Base-by-base conservation (phyloP, 2,797 vertebrate genomes). In the Clangula hyemalis region DNA sequence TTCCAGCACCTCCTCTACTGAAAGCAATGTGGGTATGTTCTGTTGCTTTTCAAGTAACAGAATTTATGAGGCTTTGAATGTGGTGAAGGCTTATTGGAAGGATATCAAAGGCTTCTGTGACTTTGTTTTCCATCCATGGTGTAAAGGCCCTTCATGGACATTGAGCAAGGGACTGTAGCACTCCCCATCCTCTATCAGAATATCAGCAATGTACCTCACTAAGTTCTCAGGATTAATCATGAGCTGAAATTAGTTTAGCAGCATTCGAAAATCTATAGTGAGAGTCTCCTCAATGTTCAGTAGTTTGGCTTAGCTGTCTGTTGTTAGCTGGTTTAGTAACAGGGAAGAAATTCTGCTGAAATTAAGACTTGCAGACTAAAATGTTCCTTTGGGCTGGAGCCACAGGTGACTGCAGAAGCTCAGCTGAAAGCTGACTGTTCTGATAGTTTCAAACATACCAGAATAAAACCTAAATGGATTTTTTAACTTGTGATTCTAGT, bases 21-120 rank as follows among this genome's bases (percentile, higher is more conserved):
- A 92, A 83, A 89, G 85, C 39, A 58, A 15, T 43, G 47, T 11
- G 66, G 89, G 39, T 45, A 43, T 49, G 41, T 73, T 95, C 57
- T 94, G 53, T 41, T 93, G 75, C 84, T 92, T 95, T 95, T 93
- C 76, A 94, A 85, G 57, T 51, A 85, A 62, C n/a, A 69, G 77
- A 89, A 95, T 95, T 92, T 96, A 89, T 32, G 58, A 88, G 80
- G 45, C 34, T 74, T 71, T 93, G 74, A 77, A 78, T 45, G 61
- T 68, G 79, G 65, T 54, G 61, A 94, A 61, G 51, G 6, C 90
- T 90, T 90, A 73, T 9, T 90, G 74, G 89, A 93, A 68, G 3
- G 3, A 7, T 39, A 90, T 80, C 71, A 95, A 92, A 95, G 56
- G 3, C 11, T 69, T 87, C 43, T 65, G n/a, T 65, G 51, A 69